Percentiles rank a stretch among this genome's conserved stretches.
phyloP scores from a whole-genome alignment of 92 coral and sea anemone species.

The Porites divaricata region DNA sequence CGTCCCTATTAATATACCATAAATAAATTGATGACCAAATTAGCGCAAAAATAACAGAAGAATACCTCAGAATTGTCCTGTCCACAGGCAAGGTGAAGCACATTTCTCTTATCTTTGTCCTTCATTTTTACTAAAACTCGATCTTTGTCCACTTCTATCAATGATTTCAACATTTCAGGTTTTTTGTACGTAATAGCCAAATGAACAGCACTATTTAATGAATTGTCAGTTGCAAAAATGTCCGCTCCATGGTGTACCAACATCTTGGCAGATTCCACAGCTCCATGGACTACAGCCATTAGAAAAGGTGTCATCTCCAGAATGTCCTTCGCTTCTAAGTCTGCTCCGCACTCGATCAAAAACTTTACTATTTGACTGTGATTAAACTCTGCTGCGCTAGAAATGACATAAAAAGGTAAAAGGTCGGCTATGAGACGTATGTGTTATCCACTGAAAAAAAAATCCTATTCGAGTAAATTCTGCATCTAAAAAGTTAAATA shows the following conservation, averaged over 20 bases:
- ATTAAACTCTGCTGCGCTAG: conserved; percentile 76
- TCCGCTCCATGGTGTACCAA: conserved; percentile 73
- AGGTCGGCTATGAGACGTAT: not conserved
- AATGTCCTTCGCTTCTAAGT: conserved; percentile 56
- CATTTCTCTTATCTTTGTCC: conserved; percentile 59
- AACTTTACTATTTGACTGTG: conserved; percentile 52
- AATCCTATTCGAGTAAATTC: no score
- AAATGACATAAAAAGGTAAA: not conserved
- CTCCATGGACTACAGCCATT: conserved; percentile 56
- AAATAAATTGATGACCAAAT: no score
- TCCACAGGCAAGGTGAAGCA: conserved; percentile 77
- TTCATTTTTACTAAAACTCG: conserved; percentile 31
- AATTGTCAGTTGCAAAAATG: conserved; percentile 50
- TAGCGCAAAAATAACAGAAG: not conserved
- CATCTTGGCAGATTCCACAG: conserved; percentile 39
- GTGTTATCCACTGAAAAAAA: no score
- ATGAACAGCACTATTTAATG: conserved; percentile 63
- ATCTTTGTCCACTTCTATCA: conserved; percentile 73
- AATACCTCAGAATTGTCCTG: conserved; percentile 62
- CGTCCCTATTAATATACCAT: no score
- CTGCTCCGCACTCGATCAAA: conserved; percentile 71
- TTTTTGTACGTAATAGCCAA: conserved; percentile 53
- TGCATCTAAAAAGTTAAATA: no score
- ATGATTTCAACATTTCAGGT: conserved; percentile 46
- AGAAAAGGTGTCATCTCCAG: conserved; percentile 68